Percentiles rank a stretch among this genome's conserved stretches.
These are phyloP conservation scores for Saguinus imperator DNA, from an alignment of 2,113 vertebrate species.

Conservation along the genomic window DNA sequence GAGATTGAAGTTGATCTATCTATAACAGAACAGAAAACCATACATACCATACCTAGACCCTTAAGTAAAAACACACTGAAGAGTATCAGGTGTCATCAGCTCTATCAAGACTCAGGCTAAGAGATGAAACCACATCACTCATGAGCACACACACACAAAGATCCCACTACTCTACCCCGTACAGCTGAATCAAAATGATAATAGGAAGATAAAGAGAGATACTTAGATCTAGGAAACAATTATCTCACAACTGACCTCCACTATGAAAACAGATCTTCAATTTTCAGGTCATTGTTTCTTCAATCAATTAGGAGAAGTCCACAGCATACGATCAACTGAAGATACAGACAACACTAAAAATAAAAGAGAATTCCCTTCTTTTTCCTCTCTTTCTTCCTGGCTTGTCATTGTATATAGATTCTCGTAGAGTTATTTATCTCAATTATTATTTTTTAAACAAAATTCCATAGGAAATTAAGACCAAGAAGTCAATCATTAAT, in stretches of 20 bases:
- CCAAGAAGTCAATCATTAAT: neutral
- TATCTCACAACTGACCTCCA: neutral
- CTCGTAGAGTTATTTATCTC: neutral
- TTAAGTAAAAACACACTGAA: conserved; percentile 40
- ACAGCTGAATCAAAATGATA: neutral
- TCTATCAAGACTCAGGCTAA: conserved; percentile 41
- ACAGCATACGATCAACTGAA: neutral
- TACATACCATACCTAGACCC: neutral
- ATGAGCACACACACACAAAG: neutral
- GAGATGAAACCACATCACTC: neutral
- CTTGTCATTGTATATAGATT: neutral
- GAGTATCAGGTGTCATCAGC: neutral
- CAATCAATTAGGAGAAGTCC: neutral
- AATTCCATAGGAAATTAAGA: conserved; percentile 8
- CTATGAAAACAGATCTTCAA: neutral
- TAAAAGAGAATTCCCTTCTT: neutral
- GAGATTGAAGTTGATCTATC: neutral
- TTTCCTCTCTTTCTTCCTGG: neutral
- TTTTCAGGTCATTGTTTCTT: neutral
- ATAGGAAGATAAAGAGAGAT: neutral
- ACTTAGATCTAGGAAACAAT: neutral
- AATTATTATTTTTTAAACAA: neutral
- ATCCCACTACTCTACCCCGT: neutral
- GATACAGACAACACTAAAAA: neutral
- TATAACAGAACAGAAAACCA: conserved; percentile 44